Percentiles rank a stretch among this genome's conserved stretches.
These are phyloP conservation scores for Novumbra hubbsi DNA, from an alignment of 2,797 vertebrate species.

Conservation along the genomic window DNA sequence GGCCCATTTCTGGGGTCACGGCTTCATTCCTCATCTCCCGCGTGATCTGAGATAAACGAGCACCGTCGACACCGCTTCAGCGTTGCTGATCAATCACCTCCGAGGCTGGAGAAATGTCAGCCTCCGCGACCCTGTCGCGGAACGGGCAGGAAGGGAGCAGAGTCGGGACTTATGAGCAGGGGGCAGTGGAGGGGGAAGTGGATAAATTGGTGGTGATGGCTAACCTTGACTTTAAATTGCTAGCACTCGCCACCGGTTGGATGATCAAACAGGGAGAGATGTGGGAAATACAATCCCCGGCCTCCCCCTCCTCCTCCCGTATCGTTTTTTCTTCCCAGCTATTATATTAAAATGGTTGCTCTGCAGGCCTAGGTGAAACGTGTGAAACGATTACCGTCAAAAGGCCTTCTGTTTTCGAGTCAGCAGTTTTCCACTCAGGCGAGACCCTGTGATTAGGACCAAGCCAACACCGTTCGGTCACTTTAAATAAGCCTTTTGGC, in stretches of 20 bases:
- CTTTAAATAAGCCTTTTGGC: slow-evolving; percentile 3
- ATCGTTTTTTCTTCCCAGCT: slow-evolving; percentile 35
- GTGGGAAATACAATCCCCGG: slow-evolving; percentile 32
- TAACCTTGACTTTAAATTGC: slow-evolving; percentile 62
- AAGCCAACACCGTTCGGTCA: not conserved
- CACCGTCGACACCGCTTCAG: slow-evolving; percentile 33
- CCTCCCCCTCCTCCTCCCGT: slow-evolving; percentile 11
- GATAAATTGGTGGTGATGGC: slow-evolving; percentile 53
- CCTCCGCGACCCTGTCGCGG: slow-evolving; percentile 19
- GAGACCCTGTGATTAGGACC: slow-evolving; percentile 1
- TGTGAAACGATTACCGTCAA: slow-evolving; percentile 56
- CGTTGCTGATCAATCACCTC: slow-evolving; percentile 57
- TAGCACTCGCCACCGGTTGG: slow-evolving; percentile 53
- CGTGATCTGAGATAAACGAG: slow-evolving; percentile 45
- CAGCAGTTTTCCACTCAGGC: slow-evolving; percentile 49
- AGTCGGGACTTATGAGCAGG: slow-evolving; percentile 36
- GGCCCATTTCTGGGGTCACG: not conserved
- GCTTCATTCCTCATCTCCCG: slow-evolving; percentile 34
- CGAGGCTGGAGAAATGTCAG: slow-evolving; percentile 53
- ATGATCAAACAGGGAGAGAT: slow-evolving; percentile 44
- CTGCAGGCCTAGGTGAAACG: slow-evolving; percentile 17
- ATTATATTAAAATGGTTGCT: slow-evolving; percentile 37
- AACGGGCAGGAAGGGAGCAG: slow-evolving; percentile 25
- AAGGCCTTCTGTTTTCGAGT: slow-evolving; percentile 47
- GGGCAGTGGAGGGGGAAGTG: slow-evolving; percentile 38